These are phyloP conservation scores for Morphnarchus princeps DNA, from an alignment of 2,113 vertebrate species.

Conservation along the genomic window DNA sequence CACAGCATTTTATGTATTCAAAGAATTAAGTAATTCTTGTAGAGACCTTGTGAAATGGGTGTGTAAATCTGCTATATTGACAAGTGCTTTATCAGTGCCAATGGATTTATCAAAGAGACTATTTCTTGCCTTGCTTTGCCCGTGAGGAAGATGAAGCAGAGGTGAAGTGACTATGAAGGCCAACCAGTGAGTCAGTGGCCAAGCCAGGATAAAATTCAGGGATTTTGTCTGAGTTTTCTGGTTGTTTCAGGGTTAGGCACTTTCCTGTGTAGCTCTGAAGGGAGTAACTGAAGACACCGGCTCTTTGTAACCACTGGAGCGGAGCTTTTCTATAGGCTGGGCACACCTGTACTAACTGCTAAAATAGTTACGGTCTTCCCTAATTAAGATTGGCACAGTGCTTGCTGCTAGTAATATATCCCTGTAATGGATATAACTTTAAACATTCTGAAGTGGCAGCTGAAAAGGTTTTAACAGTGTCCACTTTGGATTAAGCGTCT, in stretches of 20 bases:
- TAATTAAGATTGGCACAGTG: not conserved
- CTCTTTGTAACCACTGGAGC: not conserved
- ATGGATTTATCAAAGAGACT: not conserved
- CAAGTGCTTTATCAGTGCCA: not conserved
- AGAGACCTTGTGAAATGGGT: not conserved
- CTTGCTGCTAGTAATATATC: not conserved
- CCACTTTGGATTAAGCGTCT: not conserved
- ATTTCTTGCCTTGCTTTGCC: not conserved
- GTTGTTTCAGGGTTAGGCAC: not conserved
- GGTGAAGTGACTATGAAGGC: not conserved
- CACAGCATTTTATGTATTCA: not conserved
- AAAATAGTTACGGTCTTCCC: not conserved
- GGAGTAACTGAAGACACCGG: not conserved
- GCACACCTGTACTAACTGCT: not conserved
- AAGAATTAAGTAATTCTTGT: not conserved
- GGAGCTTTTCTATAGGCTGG: not conserved
- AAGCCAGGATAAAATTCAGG: not conserved
- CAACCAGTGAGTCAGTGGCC: not conserved
- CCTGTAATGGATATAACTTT: not conserved
- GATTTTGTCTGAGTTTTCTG: not conserved
- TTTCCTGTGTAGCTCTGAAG: not conserved
- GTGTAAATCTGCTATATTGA: not conserved
- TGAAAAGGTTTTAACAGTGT: not conserved
- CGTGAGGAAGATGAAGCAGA: not conserved
- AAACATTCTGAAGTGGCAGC: not conserved